Evolutionary conservation across 1,140 invertebrate species (phyloP).

Genomic region (Temnothorax longispinosus): DNA sequence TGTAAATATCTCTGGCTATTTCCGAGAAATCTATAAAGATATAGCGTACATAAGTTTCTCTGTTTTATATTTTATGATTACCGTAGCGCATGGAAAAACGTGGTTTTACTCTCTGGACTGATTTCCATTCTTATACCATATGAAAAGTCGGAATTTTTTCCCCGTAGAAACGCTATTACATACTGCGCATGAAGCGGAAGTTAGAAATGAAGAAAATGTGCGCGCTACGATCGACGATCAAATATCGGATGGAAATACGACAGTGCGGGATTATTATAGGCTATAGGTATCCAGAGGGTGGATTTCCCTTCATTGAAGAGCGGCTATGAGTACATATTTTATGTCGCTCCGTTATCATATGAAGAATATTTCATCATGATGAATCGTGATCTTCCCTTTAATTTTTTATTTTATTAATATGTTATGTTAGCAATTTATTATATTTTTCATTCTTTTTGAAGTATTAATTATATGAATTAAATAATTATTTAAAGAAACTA

Average conservation of each 20-base stretch:
- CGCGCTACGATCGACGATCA: conserved; percentile 14
- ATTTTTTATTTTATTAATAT: neutral
- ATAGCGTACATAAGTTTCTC: conserved; percentile 22
- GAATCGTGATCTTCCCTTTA: neutral
- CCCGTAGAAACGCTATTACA: conserved; percentile 24
- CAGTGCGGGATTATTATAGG: conserved; percentile 24
- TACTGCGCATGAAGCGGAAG: conserved; percentile 8
- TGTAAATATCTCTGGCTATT: neutral
- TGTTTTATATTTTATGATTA: conserved; percentile 41
- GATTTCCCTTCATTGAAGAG: conserved; percentile 3
- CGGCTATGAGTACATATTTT: conserved; percentile 14
- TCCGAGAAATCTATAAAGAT: conserved; percentile 3
- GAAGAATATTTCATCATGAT: neutral
- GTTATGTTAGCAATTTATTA: neutral
- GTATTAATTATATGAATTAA: neutral
- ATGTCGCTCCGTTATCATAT: conserved; percentile 9
- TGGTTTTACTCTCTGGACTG: neutral
- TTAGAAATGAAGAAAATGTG: conserved; percentile 43
- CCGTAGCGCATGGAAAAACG: neutral
- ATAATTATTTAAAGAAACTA: neutral
- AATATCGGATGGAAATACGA: conserved; percentile 38
- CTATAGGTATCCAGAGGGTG: neutral
- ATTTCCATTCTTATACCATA: conserved; percentile 27
- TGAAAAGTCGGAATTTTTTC: conserved; percentile 44
- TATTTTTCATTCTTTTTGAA: neutral